These are phyloP conservation scores for Heterodera carotae DNA, from an alignment of 1,140 invertebrate species.

Conservation along the genomic window DNA sequence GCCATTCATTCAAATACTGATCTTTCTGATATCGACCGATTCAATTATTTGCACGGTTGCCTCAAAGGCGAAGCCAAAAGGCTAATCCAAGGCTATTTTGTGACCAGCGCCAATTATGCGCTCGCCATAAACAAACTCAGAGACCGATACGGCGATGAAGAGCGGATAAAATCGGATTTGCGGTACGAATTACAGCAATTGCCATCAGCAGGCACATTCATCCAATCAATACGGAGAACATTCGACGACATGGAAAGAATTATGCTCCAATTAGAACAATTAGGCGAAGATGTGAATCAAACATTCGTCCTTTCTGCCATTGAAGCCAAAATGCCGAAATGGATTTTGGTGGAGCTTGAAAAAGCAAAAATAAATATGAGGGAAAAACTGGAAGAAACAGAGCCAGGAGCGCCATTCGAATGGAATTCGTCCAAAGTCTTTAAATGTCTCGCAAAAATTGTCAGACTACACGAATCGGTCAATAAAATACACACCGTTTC, in stretches of 20 bases:
- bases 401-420: background rate
- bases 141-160: background rate
- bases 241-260: background rate
- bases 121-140: background rate
- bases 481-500: background rate
- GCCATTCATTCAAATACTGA: background rate
- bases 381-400: background rate
- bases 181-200: background rate
- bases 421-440: background rate
- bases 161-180: background rate
- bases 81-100: background rate
- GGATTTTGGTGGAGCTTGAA: constrained; percentile 11
- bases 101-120: background rate
- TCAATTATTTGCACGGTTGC: background rate
- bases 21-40: background rate
- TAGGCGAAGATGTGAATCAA: constrained; percentile 14
- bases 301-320: background rate
- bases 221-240: no score
- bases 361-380: background rate
- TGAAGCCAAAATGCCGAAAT: constrained; percentile 13
- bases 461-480: background rate
- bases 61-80: background rate
- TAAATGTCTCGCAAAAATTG: background rate
- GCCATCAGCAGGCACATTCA: no score
- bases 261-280: background rate